phyloP scores from a whole-genome alignment of 2,113 vertebrate species.

The Microcebus griseorufus region DNA sequence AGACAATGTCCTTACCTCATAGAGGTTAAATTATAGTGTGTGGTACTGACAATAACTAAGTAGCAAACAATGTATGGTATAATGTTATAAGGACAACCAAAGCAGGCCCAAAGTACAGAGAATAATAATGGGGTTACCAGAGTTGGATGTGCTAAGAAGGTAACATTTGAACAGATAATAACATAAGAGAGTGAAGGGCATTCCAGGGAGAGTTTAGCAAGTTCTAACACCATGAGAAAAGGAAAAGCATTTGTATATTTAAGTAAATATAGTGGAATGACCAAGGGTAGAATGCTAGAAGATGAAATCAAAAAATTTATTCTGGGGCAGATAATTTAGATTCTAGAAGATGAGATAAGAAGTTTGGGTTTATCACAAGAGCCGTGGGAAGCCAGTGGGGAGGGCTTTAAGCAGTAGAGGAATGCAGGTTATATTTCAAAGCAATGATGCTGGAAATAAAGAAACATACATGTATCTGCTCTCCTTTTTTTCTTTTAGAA shows the following conservation, averaged over 20 bases:
- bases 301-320: background rate
- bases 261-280: background rate
- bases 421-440: background rate
- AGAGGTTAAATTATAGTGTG: background rate
- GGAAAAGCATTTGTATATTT: background rate
- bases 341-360: background rate
- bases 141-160: background rate
- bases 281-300: background rate
- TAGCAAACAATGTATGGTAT: background rate
- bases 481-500: background rate
- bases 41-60: background rate
- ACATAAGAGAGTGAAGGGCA: background rate
- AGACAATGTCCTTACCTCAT: background rate
- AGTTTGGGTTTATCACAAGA: background rate
- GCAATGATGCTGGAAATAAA: background rate
- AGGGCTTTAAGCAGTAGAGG: background rate
- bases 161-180: background rate
- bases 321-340: background rate
- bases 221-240: background rate
- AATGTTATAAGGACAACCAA: background rate
- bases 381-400: background rate
- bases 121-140: background rate
- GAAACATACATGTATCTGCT: background rate
- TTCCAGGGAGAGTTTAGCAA: background rate
- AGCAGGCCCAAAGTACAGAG: background rate